phyloP scores from a whole-genome alignment of 2,888 invertebrate genomes.

The Osmoderma eremita region DNA sequence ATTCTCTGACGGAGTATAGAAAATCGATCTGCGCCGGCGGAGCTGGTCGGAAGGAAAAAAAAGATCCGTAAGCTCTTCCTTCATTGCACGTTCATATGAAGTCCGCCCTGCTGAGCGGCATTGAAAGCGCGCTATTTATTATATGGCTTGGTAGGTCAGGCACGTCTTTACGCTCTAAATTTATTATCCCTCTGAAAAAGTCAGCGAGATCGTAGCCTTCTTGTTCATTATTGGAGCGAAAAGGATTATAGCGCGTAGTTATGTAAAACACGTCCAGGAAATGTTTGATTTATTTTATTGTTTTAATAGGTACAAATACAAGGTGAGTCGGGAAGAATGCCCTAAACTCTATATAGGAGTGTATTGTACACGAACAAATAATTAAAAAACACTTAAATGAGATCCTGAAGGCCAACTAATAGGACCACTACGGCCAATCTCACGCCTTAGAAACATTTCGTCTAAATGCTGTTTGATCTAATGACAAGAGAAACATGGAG shows the following conservation, averaged over 20 bases:
- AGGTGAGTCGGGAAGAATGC: too few species aligned
- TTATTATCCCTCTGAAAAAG: slow-evolving; percentile 9
- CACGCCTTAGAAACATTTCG: too few species aligned
- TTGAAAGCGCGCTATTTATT: slow-evolving; percentile 10
- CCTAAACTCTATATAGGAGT: too few species aligned
- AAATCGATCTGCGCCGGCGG: slow-evolving; percentile 3
- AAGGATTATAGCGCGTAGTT: background rate
- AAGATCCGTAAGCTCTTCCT: background rate
- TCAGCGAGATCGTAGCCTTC: background rate
- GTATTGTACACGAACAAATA: too few species aligned
- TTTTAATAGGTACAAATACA: too few species aligned
- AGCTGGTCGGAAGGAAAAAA: background rate
- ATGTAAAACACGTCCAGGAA: background rate
- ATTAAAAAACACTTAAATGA: too few species aligned
- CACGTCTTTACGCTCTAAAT: slow-evolving; percentile 3
- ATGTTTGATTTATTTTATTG: background rate
- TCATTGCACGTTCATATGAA: too few species aligned
- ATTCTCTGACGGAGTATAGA: background rate
- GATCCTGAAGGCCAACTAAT: too few species aligned
- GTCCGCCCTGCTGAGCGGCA: too few species aligned
- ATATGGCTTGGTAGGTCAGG: slow-evolving; percentile 1
- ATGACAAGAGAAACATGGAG: too few species aligned
- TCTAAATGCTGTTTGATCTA: too few species aligned
- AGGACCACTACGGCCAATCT: too few species aligned
- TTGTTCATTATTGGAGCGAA: background rate